Conservation (phyloP, 1,140 invertebrate species). For the Tetramorium parvispinum region DNA sequence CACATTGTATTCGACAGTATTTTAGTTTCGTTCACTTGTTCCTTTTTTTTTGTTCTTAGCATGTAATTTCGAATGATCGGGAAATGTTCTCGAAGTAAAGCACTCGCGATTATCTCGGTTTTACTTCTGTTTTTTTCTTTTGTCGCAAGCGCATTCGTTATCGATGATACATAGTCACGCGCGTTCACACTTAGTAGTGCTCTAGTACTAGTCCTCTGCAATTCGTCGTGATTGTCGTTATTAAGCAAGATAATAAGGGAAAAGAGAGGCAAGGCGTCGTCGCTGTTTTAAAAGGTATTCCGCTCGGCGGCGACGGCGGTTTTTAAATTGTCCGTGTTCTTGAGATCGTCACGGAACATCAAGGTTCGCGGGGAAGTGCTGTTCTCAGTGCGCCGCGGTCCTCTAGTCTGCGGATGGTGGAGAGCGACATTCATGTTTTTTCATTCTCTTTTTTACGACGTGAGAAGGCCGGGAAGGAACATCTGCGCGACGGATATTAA, state of each 20-base stretch:
- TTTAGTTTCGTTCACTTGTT: conserved; percentile 72
- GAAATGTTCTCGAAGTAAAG: conserved; percentile 53
- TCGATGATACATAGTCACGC: conserved; percentile 33
- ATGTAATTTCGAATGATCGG: conserved; percentile 54
- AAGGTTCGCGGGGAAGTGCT: neutral
- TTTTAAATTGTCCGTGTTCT: conserved; percentile 37
- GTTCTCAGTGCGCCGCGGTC: conserved; percentile 35
- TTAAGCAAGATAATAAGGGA: conserved; percentile 27
- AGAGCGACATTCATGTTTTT: conserved; percentile 53
- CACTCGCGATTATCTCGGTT: conserved; percentile 42
- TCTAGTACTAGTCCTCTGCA: conserved; percentile 41
- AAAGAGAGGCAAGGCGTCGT: neutral
- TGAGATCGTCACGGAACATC: conserved; percentile 1
- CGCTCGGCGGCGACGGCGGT: conserved; percentile 10
- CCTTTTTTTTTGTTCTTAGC: conserved; percentile 68
- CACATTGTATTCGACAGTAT: conserved; percentile 71
- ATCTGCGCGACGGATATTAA: conserved; percentile 65
- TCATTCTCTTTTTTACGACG: conserved; percentile 65
- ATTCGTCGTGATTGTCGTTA: conserved; percentile 52
- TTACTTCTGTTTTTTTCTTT: neutral
- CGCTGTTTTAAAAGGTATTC: conserved; percentile 3
- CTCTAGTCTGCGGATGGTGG: conserved; percentile 54
- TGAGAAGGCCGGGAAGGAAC: conserved; percentile 44
- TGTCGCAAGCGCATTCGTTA: conserved; percentile 17
- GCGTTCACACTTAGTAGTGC: conserved; percentile 42